Evolutionary conservation across 2,113 vertebrate species (phyloP).

Genomic region (Xiphophorus couchianus): DNA sequence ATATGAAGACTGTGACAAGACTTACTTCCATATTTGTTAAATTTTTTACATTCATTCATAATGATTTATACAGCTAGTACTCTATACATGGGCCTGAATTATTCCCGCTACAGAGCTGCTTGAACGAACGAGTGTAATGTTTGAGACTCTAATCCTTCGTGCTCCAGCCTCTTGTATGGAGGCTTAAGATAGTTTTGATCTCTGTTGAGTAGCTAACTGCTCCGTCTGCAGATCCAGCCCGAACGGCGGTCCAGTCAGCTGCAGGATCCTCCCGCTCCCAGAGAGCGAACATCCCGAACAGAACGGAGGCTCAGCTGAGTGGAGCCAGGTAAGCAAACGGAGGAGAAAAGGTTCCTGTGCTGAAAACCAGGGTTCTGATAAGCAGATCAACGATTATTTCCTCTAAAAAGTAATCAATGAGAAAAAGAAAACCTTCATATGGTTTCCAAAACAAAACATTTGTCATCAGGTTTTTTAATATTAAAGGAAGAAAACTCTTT

Average conservation of each 20-base stretch:
- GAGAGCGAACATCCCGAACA: conserved; percentile 9
- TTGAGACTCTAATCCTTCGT: conserved; percentile 47
- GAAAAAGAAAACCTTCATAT: no score
- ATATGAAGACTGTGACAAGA: no score
- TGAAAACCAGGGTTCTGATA: neutral
- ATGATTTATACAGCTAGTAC: neutral
- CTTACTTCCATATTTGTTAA: neutral
- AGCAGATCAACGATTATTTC: neutral
- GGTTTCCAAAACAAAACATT: no score
- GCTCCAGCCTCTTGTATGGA: conserved; percentile 29
- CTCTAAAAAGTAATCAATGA: no score
- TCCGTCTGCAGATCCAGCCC: conserved; percentile 39
- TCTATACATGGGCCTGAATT: neutral
- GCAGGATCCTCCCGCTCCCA: conserved; percentile 36
- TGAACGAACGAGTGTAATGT: neutral
- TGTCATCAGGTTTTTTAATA: no score
- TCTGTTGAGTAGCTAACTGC: conserved; percentile 53
- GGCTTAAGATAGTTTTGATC: conserved; percentile 58
- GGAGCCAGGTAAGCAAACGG: conserved; percentile 45
- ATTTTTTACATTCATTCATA: neutral
- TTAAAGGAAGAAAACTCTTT: no score
- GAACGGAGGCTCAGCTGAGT: neutral
- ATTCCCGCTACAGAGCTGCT: neutral
- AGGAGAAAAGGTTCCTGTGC: neutral
- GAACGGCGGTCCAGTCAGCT: conserved; percentile 23